Conservation (phyloP, 2,888 invertebrate species). For the Bursaphelenchus okinawaensis region DNA sequence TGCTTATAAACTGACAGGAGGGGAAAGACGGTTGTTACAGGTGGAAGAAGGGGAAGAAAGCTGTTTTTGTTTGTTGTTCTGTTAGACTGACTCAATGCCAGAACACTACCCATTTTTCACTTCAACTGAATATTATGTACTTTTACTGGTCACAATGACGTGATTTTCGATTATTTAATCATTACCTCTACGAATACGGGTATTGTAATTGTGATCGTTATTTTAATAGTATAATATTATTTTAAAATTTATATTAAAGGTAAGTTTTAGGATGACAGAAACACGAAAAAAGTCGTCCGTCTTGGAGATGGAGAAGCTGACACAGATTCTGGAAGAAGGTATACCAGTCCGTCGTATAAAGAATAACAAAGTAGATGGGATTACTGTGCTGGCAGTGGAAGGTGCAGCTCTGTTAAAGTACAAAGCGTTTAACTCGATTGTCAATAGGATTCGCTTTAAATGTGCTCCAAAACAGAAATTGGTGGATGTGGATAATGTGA, state of each 20-base stretch:
- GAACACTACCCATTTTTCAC: no score
- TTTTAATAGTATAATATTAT: no score
- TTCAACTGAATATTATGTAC: no score
- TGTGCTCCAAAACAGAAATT: not conserved
- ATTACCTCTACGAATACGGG: no score
- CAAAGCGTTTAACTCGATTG: not conserved
- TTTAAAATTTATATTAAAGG: no score
- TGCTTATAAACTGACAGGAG: no score
- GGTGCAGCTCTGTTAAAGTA: not conserved
- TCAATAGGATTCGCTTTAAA: slow-evolving; percentile 2
- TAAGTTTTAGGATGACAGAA: not conserved
- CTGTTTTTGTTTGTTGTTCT: not conserved
- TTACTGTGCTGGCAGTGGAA: slow-evolving; percentile 8
- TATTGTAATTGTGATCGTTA: no score
- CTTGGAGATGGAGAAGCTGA: slow-evolving; percentile 17
- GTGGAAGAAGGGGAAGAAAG: not conserved
- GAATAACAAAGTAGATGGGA: slow-evolving; percentile 21
- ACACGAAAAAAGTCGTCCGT: not conserved
- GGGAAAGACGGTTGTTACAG: not conserved
- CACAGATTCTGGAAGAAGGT: slow-evolving; percentile 21
- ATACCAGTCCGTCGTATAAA: slow-evolving; percentile 21
- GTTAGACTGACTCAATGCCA: not conserved
- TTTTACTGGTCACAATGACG: no score
- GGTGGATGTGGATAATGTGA: slow-evolving; percentile 42
- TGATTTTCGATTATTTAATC: no score